Evolutionary conservation across 2,797 vertebrate species (phyloP), one percentile per base, ranked within the genome.

Genomic region (Tapera naevia): DNA sequence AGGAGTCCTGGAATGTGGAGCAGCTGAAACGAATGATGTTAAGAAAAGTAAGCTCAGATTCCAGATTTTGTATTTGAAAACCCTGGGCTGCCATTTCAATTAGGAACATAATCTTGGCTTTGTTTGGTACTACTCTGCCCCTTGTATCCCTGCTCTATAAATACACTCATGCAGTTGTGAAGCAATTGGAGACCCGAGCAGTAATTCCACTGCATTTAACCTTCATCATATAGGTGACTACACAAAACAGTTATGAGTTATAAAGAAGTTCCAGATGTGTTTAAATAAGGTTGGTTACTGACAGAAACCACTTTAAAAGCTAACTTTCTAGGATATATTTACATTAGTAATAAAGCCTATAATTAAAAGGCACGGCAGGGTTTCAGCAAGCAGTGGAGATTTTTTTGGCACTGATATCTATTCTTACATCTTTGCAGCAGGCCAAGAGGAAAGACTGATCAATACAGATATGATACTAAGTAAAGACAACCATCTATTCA

Each of bases 191-290:
- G 73, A 71, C 45, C 60, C 76, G 24, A 75, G 64, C 78, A 81
- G 81, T 86, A 90, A 95, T 95, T 91, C 70, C 67, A 37, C 83
- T 80, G 94, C 64, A 46, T 96, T 96, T 96, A 93, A 88, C 86
- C 93, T 91, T 88, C 89, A 65, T 80, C 67, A 37, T 18, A 65
- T 83, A 91, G 86, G 91, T 95, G 80, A 88, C 91, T 80, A 69
- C 74, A 80, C 83, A 79, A 74, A 92, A 65, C 13, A 66, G 84
- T 86, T 71, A 28, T 2, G 67, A 91, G 67, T 78, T 95, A 83
- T 24, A 95, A 95, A 95, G 93, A 91, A 91, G 65, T 95, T 96
- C 94, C 92, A 96, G 88, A 92, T 92, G 90, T 94, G 87, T 91
- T 96, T 86, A 88, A 91, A 43, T 48, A 64, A 93, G 39, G 62